Base-by-base conservation (phyloP, 2,888 invertebrate species). In the Heliconius erato region DNA sequence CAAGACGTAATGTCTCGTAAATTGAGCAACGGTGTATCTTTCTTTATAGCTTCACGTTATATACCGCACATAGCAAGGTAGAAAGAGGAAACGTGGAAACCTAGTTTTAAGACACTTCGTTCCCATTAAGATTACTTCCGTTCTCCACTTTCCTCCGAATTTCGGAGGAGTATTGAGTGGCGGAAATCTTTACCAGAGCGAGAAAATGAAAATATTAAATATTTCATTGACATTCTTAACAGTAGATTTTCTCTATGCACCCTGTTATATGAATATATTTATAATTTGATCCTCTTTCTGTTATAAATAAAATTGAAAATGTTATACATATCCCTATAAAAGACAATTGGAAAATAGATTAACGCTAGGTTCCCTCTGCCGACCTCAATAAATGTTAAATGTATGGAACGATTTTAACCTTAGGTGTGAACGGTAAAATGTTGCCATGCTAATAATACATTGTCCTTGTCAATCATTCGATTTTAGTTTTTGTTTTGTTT, bases 401-500 rank as follows among this genome's bases (percentile, higher is more conserved):
- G 14, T 44, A 26, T 16, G 14, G 35, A 14, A 44, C 6, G 5
- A 74, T 2, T 12, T 32, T 59, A 32, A 32, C 32, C 26, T 74
- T 35, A 59, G n/a, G 32, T 59, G n/a, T 59, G 14, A 59, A 59
- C 23, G 4, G 32, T 23, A 28, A 40, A 67, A 77, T 40, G 3
- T 23, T 67, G n/a, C 32, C 32, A 44, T 44, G 65, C 69, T 59
- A 77, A 71, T 79, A 71, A 79, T 74, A 76, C 54, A 65, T 12
- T 67, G 81, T 76, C 81, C 67, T 81, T 69, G 81, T 63, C 79
- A 59, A 72, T 81, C 71, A 67, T 35, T 76, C 63, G 63, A 14
- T 74, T 81, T 67, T 67, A 67, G 16, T 28, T 67, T 49, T 79
- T 67, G 26, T 40, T 68, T 54, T 54, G 35, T 54, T 32, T 40